Base-by-base conservation (phyloP, 2,113 vertebrate species). In the Jacana jacana region DNA sequence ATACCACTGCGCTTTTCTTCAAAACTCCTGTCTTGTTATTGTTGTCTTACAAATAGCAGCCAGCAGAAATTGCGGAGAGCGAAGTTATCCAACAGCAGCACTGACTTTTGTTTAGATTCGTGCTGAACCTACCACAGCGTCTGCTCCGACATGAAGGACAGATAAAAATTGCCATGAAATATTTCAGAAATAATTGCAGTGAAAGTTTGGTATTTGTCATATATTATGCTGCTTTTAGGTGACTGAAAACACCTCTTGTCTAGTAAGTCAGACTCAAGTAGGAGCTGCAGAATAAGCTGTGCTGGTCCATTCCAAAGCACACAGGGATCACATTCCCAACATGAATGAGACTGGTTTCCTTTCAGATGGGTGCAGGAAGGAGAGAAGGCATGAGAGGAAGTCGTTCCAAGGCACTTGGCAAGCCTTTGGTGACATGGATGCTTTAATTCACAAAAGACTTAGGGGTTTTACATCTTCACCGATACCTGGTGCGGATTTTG, bases 41-140 rank as follows among this genome's bases (percentile, higher is more conserved):
- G 75, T 81, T 66, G 66, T 40, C 20, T 81, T 20, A 30, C 86
- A 94, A 89, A 65, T 6, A 77, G 72, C 73, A 88, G 52, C 42
- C 70, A 93, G 78, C 78, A 95, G 90, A 75, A 89, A 84, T 64
- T 64, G 83, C 69, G 37, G 83, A 71, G 55, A 76, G 89, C 77
- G 64, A 25, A 91, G 78, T 35, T 46, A 60, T 65, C 46, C 80
- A 23, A 7, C 51, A 91, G 91, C 3, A 71, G 64, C 18, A 3
- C 55, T 78, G 77, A 6, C 76, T 81, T 88, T 88, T 96, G 85
- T 88, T 78, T 31, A 19, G 49, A 11, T 48, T 68, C 61, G 2
- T 10, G 2, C n/a, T 55, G 82, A 88, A 40, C 88, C 92, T 68
- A 55, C 60, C 30, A 7, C 76, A 61, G 64, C 0, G 3, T 49